Percentiles rank a stretch among this genome's conserved stretches.
Evolutionary conservation across 2,113 vertebrate genomes (phyloP).

Genomic region (Eurypyga helias): DNA sequence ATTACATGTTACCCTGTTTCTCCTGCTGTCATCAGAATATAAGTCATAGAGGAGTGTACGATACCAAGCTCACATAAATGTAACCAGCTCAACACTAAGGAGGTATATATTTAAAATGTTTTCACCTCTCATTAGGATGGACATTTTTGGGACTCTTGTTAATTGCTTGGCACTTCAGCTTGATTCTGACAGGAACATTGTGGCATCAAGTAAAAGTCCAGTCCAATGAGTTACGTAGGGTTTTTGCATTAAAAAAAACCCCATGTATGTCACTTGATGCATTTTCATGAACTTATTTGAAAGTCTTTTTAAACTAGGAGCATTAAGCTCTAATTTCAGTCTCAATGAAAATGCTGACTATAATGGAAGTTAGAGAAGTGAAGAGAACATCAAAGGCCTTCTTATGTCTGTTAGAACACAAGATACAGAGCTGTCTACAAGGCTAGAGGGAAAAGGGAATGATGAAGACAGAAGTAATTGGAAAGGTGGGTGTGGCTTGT

Average conservation of each 20-base stretch:
- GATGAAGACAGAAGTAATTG: slow-evolving; percentile 36
- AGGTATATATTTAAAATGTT: slow-evolving; percentile 34
- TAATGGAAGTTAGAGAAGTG: slow-evolving; percentile 55
- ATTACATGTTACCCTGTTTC: slow-evolving; percentile 46
- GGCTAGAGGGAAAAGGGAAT: slow-evolving; percentile 36
- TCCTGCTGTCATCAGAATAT: background rate
- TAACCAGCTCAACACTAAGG: slow-evolving; percentile 11
- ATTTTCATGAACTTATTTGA: slow-evolving; percentile 41
- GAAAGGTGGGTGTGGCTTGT: slow-evolving; percentile 10
- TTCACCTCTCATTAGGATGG: slow-evolving; percentile 39
- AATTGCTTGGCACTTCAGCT: background rate
- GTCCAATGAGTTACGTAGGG: background rate
- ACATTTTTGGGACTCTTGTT: background rate
- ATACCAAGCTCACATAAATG: slow-evolving; percentile 50
- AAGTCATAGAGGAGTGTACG: background rate
- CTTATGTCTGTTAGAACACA: slow-evolving; percentile 66
- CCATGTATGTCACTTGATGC: background rate
- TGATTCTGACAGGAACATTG: background rate
- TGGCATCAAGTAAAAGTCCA: background rate
- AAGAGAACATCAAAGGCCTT: slow-evolving; percentile 68
- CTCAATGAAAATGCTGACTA: slow-evolving; percentile 68
- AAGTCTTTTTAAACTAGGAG: slow-evolving; percentile 18
- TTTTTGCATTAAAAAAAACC: slow-evolving; percentile 19
- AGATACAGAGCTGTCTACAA: slow-evolving; percentile 51
- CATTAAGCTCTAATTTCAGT: slow-evolving; percentile 53